phyloP scores from a whole-genome alignment of 2,113 vertebrate genomes.

The Oreochromis aureus region DNA sequence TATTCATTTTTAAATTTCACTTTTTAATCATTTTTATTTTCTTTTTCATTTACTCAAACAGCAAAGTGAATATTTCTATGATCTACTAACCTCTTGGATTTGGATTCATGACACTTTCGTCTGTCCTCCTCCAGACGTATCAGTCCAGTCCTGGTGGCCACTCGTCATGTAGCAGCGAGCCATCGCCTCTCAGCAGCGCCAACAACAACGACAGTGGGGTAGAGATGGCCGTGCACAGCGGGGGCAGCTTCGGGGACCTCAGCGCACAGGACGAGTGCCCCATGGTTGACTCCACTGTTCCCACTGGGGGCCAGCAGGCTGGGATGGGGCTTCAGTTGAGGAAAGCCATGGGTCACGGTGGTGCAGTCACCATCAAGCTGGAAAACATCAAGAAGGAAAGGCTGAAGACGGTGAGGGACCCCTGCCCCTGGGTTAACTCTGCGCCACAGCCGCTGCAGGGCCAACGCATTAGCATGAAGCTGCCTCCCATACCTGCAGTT shows the following conservation, averaged over 20 bases:
- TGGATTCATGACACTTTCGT: neutral
- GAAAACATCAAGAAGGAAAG: slow-evolving; percentile 98
- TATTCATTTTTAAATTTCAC: neutral
- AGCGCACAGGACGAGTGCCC: slow-evolving; percentile 82
- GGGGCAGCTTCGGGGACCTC: slow-evolving; percentile 95
- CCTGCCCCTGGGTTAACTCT: slow-evolving; percentile 87
- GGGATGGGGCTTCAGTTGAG: slow-evolving; percentile 86
- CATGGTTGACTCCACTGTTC: slow-evolving; percentile 84
- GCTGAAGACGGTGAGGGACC: slow-evolving; percentile 89
- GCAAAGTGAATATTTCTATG: neutral
- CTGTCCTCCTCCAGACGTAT: slow-evolving; percentile 78
- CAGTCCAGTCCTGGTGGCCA: slow-evolving; percentile 97
- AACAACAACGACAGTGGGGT: slow-evolving; percentile 97
- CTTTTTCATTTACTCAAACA: neutral
- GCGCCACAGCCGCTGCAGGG: slow-evolving; percentile 69
- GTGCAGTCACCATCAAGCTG: slow-evolving; percentile 80
- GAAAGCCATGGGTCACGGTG: slow-evolving; percentile 61
- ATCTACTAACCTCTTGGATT: neutral
- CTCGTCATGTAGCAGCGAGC: slow-evolving; percentile 98
- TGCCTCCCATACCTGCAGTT: slow-evolving; percentile 88
- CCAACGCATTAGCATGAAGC: slow-evolving; percentile 79
- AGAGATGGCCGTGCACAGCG: slow-evolving; percentile 92
- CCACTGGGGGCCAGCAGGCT: slow-evolving; percentile 77
- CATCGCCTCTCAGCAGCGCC: slow-evolving; percentile 91
- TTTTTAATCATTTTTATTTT: neutral